Evolutionary conservation across 2,888 invertebrate genomes (phyloP).

Genomic region (Hydroisotoma schaefferi): DNA sequence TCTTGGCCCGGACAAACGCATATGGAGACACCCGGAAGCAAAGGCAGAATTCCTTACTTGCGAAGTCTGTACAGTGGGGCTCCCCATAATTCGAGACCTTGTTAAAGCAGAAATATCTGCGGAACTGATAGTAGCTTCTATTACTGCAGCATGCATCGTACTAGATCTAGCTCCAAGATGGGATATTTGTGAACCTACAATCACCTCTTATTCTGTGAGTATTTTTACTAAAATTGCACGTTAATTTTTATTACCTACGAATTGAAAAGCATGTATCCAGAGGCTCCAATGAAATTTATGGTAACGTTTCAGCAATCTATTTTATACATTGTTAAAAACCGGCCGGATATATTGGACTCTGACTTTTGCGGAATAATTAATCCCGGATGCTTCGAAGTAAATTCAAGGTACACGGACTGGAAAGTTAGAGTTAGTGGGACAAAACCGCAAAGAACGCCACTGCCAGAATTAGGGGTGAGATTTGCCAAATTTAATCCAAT

Average conservation of each 20-base stretch:
- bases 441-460: slow-evolving; percentile 17
- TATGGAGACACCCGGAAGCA: neutral
- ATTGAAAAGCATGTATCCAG: too few relatives aligned
- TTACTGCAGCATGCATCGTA: slow-evolving; percentile 22
- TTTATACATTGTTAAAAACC: slow-evolving; percentile 60
- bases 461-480: neutral
- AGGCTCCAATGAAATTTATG: too few relatives aligned
- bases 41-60: slow-evolving; percentile 27
- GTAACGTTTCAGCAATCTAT: slow-evolving; percentile 58
- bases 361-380: slow-evolving; percentile 59
- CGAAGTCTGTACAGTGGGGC: slow-evolving; percentile 15
- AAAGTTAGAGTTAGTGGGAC: slow-evolving; percentile 13
- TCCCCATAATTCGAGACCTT: neutral
- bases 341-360: slow-evolving; percentile 56
- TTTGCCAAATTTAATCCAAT: too few relatives aligned
- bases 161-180: slow-evolving; percentile 23
- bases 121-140: slow-evolving; percentile 10
- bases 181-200: slow-evolving; percentile 36
- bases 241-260: too few relatives aligned
- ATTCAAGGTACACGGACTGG: slow-evolving; percentile 27
- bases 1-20: neutral
- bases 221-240: neutral
- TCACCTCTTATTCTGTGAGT: slow-evolving; percentile 34
- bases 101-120: neutral
- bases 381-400: slow-evolving; percentile 19